Base-by-base conservation (phyloP, 2,888 invertebrate genomes). In the Rhingia rostrata region DNA sequence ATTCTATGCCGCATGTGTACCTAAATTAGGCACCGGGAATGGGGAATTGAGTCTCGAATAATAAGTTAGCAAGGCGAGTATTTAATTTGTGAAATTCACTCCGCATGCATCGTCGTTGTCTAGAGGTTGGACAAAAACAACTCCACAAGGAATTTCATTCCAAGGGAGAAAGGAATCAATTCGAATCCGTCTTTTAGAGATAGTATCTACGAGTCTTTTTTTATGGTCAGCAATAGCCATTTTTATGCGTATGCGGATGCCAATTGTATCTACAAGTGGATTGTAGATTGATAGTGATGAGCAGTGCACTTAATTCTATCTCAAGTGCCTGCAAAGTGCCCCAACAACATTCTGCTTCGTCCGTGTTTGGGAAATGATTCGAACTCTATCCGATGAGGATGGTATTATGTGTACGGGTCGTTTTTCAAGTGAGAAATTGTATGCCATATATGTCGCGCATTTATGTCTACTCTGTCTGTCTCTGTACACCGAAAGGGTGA, bases 261-360 rank as follows among this genome's bases (percentile, higher is more conserved):
- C 84, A 84, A 80, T 84, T 84, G 84, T 84, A 84, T 84, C 79
- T 74, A 70, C 84, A 80, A 84, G 84, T 79, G 79, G 84, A 84
- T 74, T 80, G 74, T 74, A 70, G 80, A 84, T 84, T 84, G 84
- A 79, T 84, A 80, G 84, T 80, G 84, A 84, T 84, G 84, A 75
- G 80, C 80, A 75, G 74, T 60, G 74, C 80, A 84, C 84, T 84
- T 84, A 84, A 84, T 84, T 84, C 75, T 69, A 80, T 74, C 84
- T 72, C 70, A 61, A 84, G 84, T 80, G 84, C 49, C 60, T 80
- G 66, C 80, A 70, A 84, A 84, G 84, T 84, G 80, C 74, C 74
- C 74, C 70, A 66, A 54, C 84, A 84, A 66, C 84, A 84, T 84
- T 84, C 56, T 63, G 49, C 33, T 22, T 64, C 49, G 51, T 37